phyloP scores from a whole-genome alignment of 2,113 vertebrate species.

The Pomatorhinus ruficollis region DNA sequence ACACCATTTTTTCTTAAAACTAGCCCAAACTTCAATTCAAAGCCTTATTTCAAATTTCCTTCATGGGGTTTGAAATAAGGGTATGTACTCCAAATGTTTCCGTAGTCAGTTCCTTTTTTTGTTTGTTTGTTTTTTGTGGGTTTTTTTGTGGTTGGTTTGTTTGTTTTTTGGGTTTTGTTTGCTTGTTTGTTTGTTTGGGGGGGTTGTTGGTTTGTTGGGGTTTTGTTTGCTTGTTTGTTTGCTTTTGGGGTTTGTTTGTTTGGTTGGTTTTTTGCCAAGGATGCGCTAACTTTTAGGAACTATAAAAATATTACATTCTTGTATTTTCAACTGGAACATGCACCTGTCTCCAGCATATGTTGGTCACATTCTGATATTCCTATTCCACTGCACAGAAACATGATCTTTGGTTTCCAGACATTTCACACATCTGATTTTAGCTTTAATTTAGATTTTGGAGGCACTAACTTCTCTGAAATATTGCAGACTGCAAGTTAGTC shows the following conservation, averaged over 20 bases:
- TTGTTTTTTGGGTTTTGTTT: not conserved
- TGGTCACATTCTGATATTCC: not conserved
- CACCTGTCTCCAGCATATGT: not conserved
- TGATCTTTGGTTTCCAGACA: not conserved
- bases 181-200: not conserved
- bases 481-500: not conserved
- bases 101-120: not conserved
- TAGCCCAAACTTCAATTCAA: not conserved
- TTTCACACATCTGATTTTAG: not conserved
- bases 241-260: too few species aligned
- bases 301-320: not conserved
- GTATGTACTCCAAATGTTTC: not conserved
- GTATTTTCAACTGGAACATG: not conserved
- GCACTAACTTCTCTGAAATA: not conserved
- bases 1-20: not conserved
- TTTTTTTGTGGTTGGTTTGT: not conserved
- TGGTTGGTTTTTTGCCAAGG: not conserved
- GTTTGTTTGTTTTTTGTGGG: not conserved
- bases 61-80: not conserved
- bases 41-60: not conserved
- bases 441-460: not conserved
- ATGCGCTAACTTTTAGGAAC: not conserved
- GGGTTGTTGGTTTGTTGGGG: too few species aligned
- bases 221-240: not conserved
- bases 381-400: not conserved